Percentiles rank a stretch among this genome's conserved stretches.
phyloP scores from a whole-genome alignment of 2,888 invertebrate species.

The Lasioglossum malachurum region DNA sequence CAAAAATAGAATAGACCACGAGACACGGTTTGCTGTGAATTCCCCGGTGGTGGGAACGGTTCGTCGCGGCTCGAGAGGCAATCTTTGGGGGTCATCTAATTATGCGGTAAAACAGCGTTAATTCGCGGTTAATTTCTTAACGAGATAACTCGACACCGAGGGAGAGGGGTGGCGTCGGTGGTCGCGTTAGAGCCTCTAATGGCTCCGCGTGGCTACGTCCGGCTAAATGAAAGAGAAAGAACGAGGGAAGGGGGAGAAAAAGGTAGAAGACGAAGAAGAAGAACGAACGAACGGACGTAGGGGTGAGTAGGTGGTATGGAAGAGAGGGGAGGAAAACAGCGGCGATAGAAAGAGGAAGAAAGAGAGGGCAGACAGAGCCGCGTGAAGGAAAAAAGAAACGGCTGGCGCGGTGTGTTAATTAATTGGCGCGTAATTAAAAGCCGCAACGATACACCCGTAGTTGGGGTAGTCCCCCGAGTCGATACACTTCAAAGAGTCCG shows the following conservation, averaged over 20 bases:
- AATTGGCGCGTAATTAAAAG: conserved; percentile 82
- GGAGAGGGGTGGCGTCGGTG: conserved; percentile 49
- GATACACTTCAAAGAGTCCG: conserved; percentile 65
- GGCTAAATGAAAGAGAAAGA: conserved; percentile 51
- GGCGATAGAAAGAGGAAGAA: not conserved
- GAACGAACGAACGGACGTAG: not conserved
- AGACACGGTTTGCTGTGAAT: not conserved
- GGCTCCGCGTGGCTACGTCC: conserved; percentile 69
- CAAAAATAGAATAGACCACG: not conserved
- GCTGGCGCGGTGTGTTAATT: conserved; percentile 76
- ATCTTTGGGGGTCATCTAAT: conserved; percentile 75
- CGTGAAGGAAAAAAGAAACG: conserved; percentile 39
- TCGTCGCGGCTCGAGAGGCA: conserved; percentile 39
- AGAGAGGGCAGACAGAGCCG: not conserved
- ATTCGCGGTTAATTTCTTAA: conserved; percentile 77
- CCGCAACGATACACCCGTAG: conserved; percentile 70
- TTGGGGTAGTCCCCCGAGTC: conserved; percentile 48
- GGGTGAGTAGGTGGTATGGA: not conserved
- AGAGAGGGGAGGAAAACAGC: conserved; percentile 6
- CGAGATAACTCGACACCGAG: conserved; percentile 68
- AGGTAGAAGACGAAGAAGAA: conserved; percentile 5
- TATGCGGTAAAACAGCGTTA: conserved; percentile 73
- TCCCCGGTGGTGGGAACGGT: conserved; percentile 23
- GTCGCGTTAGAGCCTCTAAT: conserved; percentile 72
- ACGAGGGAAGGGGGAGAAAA: conserved; percentile 1